Base-by-base conservation (phyloP, 92 coral and sea anemone genomes). In the Scolanthus callimorphus region DNA sequence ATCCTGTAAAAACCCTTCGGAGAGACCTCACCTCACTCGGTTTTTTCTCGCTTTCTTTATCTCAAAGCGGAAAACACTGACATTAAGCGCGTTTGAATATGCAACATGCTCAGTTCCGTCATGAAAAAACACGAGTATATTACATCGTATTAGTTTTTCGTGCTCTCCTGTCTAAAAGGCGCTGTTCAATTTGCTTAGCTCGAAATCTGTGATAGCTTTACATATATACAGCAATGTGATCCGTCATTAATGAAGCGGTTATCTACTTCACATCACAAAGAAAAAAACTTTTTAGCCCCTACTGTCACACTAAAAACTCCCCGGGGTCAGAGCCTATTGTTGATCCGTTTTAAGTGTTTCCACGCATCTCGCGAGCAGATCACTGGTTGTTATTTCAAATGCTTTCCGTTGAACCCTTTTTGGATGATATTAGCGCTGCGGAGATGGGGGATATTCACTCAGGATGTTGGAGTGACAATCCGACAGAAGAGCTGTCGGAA, bases 401-500 rank as follows among this genome's bases (percentile, higher is more conserved):
- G 75, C 31, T 61, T 68, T 68, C 75, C 75, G 75, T 57, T 68
- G 48, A 43, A 29, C 20, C 65, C 75, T 68, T 68, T 68, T 68
- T 68, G 43, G 46, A 31, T 46, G 75, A 68, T 68, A 68, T 68
- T 68, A 68, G 57, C 46, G 37, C 51, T 31, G 27, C 75, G 75
- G 75, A 68, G 57, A 56, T 68, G 24, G 58, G 27, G 65, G 55
- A 68, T 66, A 66, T 66, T 68, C 55, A 57, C 55, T 43, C 39
- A 59, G 75, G 75, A 68, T 41, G 75, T 52, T 2, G 25, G 46
- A 41, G 2, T 68, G 75, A 68, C 75, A 68, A 68, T 55, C 63
- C 47, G 31, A 68, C 44, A 44, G 65, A 48, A 44, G 55, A 68
- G 57, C 54, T 63, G 74, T 71, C 89, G 89, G 89, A 82, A 82